Base-by-base conservation (phyloP, 2,888 invertebrate species). In the Acanthosepion esculentum region DNA sequence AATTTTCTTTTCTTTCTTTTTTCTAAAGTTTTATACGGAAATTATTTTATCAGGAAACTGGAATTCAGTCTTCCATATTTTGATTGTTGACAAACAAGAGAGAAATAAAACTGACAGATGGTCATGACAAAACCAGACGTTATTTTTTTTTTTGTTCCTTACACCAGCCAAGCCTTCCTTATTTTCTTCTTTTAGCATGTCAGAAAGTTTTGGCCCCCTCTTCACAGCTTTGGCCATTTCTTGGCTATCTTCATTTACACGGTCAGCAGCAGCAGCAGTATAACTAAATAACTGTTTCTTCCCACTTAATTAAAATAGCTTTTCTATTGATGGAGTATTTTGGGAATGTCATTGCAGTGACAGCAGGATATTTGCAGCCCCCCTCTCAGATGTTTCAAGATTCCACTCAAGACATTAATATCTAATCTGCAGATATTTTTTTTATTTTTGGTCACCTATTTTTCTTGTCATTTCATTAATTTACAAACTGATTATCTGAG, bases 21-120 rank as follows among this genome's bases (percentile, higher is more conserved):
- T 55, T 55, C 20, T 55, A 55, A 55, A 55, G 1, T 15, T 55
- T 18, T 18, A 20, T 4, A 53, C 50, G 1, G 15, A 53, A 18
- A 18, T 55, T 55, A 23, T 59, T 59, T 59, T 59, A 59, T 59
- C 59, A 20, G 5, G 23, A 59, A 59, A 59, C 23, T 23, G 59
- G 5, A n/a, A 78, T 78, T 78, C 33, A 78, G 4, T n/a, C 78
- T n/a, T 10, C n/a, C 78, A 78, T 78, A 33, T 78, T 78, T 33
- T 10, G 18, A n/a, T 78, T 33, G 12, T 78, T 78, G n/a, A 78
- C 78, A 78, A 78, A 78, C 78, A 78, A 15, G n/a, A 33, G 12
- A 33, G 78, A 78, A 78, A 78, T 78, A 78, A 78, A 33, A 78
- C n/a, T 78, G 78, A n/a, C 78, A 78, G 78, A 78, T 78, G 78